These are phyloP conservation scores for Puffinus mauretanicus DNA, from an alignment of 2,113 vertebrate species.

Conservation along the genomic window DNA sequence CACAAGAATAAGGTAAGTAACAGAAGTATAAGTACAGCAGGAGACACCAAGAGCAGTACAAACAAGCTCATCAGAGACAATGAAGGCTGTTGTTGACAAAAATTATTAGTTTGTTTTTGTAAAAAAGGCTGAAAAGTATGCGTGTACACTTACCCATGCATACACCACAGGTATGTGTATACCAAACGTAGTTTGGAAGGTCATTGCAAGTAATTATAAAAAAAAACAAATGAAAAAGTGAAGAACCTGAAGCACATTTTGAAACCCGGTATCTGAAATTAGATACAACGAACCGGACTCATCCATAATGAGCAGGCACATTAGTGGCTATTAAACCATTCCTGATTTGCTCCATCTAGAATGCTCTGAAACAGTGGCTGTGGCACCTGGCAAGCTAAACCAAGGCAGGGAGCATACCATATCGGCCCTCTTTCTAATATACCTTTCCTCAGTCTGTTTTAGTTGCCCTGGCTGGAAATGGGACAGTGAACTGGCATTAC, in stretches of 20 bases:
- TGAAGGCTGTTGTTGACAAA: neutral
- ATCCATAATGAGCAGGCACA: neutral
- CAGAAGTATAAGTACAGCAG: neutral
- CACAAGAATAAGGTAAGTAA: slow-evolving; percentile 29
- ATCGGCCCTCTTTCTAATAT: neutral
- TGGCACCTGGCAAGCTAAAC: neutral
- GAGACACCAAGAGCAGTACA: neutral
- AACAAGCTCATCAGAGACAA: neutral
- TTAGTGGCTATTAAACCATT: neutral
- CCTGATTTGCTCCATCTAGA: neutral
- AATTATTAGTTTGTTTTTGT: neutral
- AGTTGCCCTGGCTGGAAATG: fast-evolving
- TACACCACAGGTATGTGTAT: neutral
- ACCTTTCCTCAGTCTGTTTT: neutral
- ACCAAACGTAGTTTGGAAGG: fast-evolving
- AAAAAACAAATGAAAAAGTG: neutral
- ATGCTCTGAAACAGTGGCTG: neutral
- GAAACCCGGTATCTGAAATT: neutral
- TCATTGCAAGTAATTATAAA: neutral
- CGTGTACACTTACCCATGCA: neutral
- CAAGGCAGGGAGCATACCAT: fast-evolving
- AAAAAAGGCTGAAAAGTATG: neutral
- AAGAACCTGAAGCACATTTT: neutral
- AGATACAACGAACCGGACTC: neutral
- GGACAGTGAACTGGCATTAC: neutral